Base-by-base conservation (phyloP, 2,888 invertebrate genomes). In the Ophion ellenae region DNA sequence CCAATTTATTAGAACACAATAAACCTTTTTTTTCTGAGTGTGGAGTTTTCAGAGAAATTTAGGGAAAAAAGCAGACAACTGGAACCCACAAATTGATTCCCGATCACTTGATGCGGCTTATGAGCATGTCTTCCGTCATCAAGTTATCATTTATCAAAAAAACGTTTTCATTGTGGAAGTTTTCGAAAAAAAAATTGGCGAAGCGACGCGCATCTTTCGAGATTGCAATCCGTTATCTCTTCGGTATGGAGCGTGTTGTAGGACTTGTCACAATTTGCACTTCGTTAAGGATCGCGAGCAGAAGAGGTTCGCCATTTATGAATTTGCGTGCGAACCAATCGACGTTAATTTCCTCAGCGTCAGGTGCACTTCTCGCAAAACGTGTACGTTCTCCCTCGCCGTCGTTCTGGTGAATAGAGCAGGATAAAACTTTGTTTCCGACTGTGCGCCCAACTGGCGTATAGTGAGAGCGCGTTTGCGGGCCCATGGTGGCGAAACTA, bases 341-440 rank as follows among this genome's bases (percentile, higher is more conserved):
- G 61, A 70, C 45, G 53, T 69, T 6, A 63, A 78, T 78, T 78
- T 61, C 45, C 70, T 70, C 69, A 61, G 40, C 40, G 69, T 78
- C 59, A 59, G 36, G 61, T 69, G 78, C 69, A 70, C 36, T 7
- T 61, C 32, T 10, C 47, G n/a, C n/a, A 32, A n/a, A 78, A 28
- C 32, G 40, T 57, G 28, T 36, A 57, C 20, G 9, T 45, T 10
- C 40, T 4, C 28, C 11, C 45, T 61, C n/a, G 20, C 57, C 20
- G 20, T 47, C 45, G 11, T 45, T 28, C 32, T 40, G 24, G 6
- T 11, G 45, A 6, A n/a, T 11, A 28, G 28, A 0, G 53, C 24
- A n/a, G 24, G 24, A 40, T 24, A 53, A 40, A 71, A 71, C 14
- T 71, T 70, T 20, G 32, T n/a, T 73, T 47, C 71, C 5, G 59